Conservation (phyloP, 2,888 invertebrate genomes). For the Leucophora obtusa region DNA sequence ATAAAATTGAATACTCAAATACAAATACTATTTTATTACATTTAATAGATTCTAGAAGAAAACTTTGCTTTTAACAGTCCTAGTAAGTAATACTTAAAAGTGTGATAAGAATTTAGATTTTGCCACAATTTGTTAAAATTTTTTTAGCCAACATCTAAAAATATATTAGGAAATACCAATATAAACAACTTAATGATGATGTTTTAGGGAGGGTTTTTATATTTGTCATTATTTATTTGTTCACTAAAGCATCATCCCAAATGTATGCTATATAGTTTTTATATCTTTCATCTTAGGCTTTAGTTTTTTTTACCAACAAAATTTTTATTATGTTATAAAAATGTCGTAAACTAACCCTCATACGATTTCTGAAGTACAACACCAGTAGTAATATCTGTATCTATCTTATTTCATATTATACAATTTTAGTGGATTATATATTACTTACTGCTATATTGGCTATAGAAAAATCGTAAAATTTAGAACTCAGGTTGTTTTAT, state of each 20-base stretch:
- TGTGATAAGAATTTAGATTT: background rate
- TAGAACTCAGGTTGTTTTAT: conserved; percentile 42
- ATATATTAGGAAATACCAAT: background rate
- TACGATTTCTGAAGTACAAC: background rate
- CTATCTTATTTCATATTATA: conserved; percentile 7
- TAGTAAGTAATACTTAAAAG: background rate
- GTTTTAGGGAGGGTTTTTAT: conserved; percentile 5
- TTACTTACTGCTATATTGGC: conserved; percentile 46
- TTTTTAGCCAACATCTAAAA: background rate
- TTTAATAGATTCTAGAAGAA: background rate
- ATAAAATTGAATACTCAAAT: conserved; percentile 23
- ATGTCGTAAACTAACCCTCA: conserved; percentile 57
- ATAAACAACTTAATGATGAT: conserved; percentile 46
- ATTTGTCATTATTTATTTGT: conserved; percentile 38
- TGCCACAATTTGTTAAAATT: background rate
- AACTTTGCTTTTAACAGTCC: background rate
- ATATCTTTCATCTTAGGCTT: conserved; percentile 27
- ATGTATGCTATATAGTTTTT: conserved; percentile 30
- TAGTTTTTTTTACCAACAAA: conserved; percentile 40
- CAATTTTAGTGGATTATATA: conserved; percentile 55
- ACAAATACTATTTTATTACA: background rate
- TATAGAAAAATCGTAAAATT: conserved; percentile 63
- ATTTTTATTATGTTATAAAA: conserved; percentile 56
- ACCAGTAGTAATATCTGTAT: background rate
- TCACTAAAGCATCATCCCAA: conserved; percentile 13